phyloP scores from a whole-genome alignment of 2,797 vertebrate genomes.

The Sarcoramphus papa region DNA sequence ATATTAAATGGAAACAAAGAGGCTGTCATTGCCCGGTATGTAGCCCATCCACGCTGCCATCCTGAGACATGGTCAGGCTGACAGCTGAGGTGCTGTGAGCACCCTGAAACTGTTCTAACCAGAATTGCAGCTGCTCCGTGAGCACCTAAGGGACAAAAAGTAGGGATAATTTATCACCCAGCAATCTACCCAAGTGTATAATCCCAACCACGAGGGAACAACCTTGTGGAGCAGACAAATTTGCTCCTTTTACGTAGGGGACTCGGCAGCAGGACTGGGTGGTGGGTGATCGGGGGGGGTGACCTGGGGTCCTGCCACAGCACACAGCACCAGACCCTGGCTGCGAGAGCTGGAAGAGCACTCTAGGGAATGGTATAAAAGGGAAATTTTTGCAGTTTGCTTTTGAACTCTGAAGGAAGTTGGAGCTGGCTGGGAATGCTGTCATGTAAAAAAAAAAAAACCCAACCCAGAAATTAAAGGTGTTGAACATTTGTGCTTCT shows the following conservation, averaged over 20 bases:
- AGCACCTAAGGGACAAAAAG: not conserved
- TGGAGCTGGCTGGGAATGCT: not conserved
- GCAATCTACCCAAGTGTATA: not conserved
- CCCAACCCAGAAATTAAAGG: not conserved
- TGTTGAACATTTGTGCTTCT: not conserved
- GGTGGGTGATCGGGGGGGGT: not conserved
- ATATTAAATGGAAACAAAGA: not conserved
- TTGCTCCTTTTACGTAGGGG: fast-evolving
- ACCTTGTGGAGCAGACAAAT: not conserved
- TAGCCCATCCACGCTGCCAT: not conserved
- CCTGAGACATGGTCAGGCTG: not conserved
- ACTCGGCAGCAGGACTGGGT: not conserved
- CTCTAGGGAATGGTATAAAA: not conserved
- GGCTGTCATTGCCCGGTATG: not conserved
- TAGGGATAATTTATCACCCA: not conserved
- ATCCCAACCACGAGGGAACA: not conserved
- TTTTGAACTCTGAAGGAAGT: not conserved
- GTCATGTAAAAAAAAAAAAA: not conserved
- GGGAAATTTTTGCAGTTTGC: not conserved
- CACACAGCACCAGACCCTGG: not conserved
- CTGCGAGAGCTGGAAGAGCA: not conserved
- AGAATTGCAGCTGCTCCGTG: not conserved
- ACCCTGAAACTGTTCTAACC: not conserved
- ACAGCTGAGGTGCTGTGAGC: not conserved
- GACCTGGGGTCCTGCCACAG: not conserved